Base-by-base conservation (phyloP, 2,797 vertebrate genomes). In the Myotis myotis region DNA sequence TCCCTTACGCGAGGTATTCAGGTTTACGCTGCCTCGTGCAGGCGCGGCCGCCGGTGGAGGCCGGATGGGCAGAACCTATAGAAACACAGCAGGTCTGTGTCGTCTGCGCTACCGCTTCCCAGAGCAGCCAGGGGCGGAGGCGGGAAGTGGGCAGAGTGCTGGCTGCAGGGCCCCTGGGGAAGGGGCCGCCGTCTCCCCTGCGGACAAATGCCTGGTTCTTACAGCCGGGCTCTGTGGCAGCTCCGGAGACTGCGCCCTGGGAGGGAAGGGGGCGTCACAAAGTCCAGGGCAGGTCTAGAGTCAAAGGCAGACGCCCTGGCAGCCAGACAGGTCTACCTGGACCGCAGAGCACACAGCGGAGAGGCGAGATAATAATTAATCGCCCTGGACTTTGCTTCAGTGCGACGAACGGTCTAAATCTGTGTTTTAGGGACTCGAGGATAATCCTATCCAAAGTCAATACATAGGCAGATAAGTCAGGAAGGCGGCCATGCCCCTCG, bases 211-310 rank as follows among this genome's bases (percentile, higher is more conserved):
- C 64, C 53, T 71, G 51, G 30, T 25, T 16, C 72, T 60, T 17
- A 1, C 7, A 2, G 44, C 1, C 0, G 33, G 47, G 4, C 28
- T 4, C 0, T 5, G 36, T 38, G 44, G 10, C 2, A 38, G 16
- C n/a, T 9, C 6, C 8, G 1, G 2, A 36, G 38, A 44, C 36
- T 0, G 79, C 15, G 2, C 7, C 5, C 23, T 12, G 0, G 1
- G 19, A 33, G 38, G 22, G 38, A 36, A 60, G n/a, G 64, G 9
- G 0, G n/a, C 6, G 41, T 20, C 79, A 25, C 79, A 15, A 66
- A 62, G 85, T n/a, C 86, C 47, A 68, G 85, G 53, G 30, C 41
- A 88, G 79, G 91, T 17, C 57, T 74, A 41, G 20, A 74, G 51
- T 33, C 79, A 7, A 64, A 64, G 3, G 44, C 17, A 84, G 87